These are phyloP conservation scores for Myotis daubentonii DNA, from an alignment of 2,797 vertebrate genomes.

Conservation along the genomic window DNA sequence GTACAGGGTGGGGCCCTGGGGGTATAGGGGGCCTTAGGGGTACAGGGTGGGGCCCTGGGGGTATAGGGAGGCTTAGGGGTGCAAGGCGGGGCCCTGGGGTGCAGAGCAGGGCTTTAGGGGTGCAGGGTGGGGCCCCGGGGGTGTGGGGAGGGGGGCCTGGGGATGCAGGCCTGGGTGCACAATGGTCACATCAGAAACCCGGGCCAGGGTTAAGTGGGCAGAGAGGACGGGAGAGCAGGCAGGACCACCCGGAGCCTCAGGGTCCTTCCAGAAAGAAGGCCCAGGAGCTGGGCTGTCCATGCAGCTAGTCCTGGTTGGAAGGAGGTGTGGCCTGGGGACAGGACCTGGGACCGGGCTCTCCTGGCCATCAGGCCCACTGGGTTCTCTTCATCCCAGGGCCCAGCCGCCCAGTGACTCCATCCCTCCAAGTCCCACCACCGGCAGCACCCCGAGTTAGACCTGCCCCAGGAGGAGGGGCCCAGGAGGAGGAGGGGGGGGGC, in stretches of 20 bases:
- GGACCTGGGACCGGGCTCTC: too few relatives aligned
- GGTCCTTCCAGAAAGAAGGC: neutral
- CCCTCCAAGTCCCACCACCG: neutral
- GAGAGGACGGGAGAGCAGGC: neutral
- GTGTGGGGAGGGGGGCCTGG: too few relatives aligned
- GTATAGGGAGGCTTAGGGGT: too few relatives aligned
- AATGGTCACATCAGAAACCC: too few relatives aligned
- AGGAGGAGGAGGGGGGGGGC: too few relatives aligned
- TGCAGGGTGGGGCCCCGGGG: too few relatives aligned
- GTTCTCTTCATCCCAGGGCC: neutral
- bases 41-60: too few relatives aligned
- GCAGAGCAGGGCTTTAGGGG: too few relatives aligned
- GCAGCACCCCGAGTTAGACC: neutral
- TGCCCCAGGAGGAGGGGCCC: neutral
- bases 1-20: fast-evolving
- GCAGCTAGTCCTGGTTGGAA: fast-evolving
- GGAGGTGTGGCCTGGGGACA: neutral
- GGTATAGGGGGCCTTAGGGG: too few relatives aligned
- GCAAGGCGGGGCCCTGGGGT: fast-evolving
- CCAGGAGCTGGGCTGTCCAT: neutral
- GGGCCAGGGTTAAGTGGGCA: fast-evolving
- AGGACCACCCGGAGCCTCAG: fast-evolving
- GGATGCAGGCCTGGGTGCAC: neutral
- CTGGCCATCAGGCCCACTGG: neutral
- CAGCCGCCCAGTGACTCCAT: fast-evolving